Base-by-base conservation (phyloP, 2,113 vertebrate genomes). In the Anseranas semipalmata region DNA sequence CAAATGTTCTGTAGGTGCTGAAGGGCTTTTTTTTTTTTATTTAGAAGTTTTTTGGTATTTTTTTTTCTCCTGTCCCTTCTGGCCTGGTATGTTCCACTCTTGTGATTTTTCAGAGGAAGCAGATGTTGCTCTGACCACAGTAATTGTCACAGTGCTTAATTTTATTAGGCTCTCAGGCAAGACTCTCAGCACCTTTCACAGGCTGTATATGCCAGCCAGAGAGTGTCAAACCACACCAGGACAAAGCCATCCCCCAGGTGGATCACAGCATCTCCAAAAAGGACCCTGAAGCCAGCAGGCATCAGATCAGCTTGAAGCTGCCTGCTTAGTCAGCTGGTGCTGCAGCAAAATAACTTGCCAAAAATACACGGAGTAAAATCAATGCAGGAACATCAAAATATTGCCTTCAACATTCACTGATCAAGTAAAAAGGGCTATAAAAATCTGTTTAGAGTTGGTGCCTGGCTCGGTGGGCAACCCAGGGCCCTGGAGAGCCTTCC, bases 51-150 rank as follows among this genome's bases (percentile, higher is more conserved):
- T 35, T 65, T 71, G 22, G 50, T 50, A 22, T 24, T 48, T 48
- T 50, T 50, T 18, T 48, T 19, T 32, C 0, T 84, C 59, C 79
- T 88, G 67, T 88, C 75, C 68, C 63, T 88, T 87, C 93, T 83
- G 82, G 71, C 41, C 59, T 73, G 28, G 32, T 82, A 30, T 70
- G 58, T 87, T 90, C 74, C 63, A 80, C 2, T 3, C 37, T 65
- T 72, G 37, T 20, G 35, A 66, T 90, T 35, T 39, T 81, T 92
- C 90, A 93, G 68, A 75, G 50, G 83, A 93, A 90, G 76, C 85
- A 94, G 91, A 89, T 92, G 91, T 84, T 87, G 56, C 43, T 81
- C 56, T 3, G 2, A 95, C 72, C 76, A 33, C 90, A 94, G 79
- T 93, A 83, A 67, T 78, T 68, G 72, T 90, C 60, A 18, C 59